Evolutionary conservation across 2,888 invertebrate genomes (phyloP).

Genomic region (Rosalia funebris): DNA sequence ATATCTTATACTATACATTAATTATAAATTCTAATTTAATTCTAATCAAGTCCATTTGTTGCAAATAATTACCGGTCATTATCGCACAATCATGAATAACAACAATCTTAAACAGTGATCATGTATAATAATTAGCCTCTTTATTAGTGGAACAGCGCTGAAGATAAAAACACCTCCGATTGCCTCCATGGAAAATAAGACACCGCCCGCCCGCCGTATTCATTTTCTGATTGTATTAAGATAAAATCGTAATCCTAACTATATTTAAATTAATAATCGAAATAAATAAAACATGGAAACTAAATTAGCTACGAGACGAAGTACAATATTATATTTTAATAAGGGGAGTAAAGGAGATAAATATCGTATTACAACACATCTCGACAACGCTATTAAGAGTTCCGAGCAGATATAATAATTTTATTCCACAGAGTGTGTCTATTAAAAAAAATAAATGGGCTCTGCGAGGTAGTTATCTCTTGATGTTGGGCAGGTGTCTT

Average conservation of each 20-base stretch:
- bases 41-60: background rate
- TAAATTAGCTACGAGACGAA: conserved; percentile 40
- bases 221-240: conserved; percentile 36
- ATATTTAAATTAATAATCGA: conserved; percentile 40
- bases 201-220: conserved; percentile 10
- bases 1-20: background rate
- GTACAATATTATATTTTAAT: conserved; percentile 39
- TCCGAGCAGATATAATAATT: conserved; percentile 32
- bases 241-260: conserved; percentile 29
- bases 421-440: conserved; percentile 17
- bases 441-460: conserved; percentile 23
- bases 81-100: conserved; percentile 12
- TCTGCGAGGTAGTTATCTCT: conserved; percentile 29
- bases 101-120: conserved; percentile 10
- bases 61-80: conserved; percentile 1
- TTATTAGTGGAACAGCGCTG: conserved; percentile 12
- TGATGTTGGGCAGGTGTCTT: conserved; percentile 46
- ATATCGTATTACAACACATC: conserved; percentile 38
- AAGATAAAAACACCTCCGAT: background rate
- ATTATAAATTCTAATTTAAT: background rate
- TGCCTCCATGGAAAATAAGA: background rate
- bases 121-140: conserved; percentile 12
- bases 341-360: conserved; percentile 35
- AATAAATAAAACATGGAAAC: conserved; percentile 42
- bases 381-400: conserved; percentile 35